These are phyloP conservation scores for Papilio glaucus DNA, from an alignment of 1,140 invertebrate species.

Conservation along the genomic window DNA sequence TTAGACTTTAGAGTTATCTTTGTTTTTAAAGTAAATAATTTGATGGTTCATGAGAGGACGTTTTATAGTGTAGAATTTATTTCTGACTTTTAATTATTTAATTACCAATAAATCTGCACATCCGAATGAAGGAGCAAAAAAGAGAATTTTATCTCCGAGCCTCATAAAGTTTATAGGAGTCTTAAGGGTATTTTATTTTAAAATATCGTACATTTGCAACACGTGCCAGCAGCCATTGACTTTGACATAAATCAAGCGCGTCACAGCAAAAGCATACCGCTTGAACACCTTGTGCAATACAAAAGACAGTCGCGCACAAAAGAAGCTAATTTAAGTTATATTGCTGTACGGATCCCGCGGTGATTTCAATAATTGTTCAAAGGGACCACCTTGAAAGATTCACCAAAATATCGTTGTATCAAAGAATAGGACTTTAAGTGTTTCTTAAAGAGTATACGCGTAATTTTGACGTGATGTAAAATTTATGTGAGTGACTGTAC, in stretches of 20 bases:
- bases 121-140: too few relatives aligned
- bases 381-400: slow-evolving; percentile 52
- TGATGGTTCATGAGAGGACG: too few relatives aligned
- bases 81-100: too few relatives aligned
- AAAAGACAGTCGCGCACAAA: slow-evolving; percentile 45
- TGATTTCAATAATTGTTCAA: slow-evolving; percentile 43
- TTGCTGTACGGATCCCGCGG: slow-evolving; percentile 41
- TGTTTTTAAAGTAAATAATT: too few relatives aligned
- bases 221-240: slow-evolving; percentile 29
- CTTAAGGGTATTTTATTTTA: not conserved
- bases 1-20: too few relatives aligned
- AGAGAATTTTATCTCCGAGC: too few relatives aligned
- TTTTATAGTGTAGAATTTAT: too few relatives aligned
- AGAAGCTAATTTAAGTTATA: slow-evolving; percentile 53
- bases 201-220: not conserved
- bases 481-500: slow-evolving; percentile 28
- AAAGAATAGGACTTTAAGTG: slow-evolving; percentile 40
- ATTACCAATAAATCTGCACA: too few relatives aligned
- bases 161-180: too few relatives aligned
- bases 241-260: slow-evolving; percentile 20
- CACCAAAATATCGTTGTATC: slow-evolving; percentile 48
- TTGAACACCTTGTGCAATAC: slow-evolving; percentile 41
- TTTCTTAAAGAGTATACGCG: slow-evolving; percentile 6
- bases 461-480: slow-evolving; percentile 31
- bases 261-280: slow-evolving; percentile 45